Conservation (phyloP, 2,888 invertebrate species). For the Ectemnius continuus region DNA sequence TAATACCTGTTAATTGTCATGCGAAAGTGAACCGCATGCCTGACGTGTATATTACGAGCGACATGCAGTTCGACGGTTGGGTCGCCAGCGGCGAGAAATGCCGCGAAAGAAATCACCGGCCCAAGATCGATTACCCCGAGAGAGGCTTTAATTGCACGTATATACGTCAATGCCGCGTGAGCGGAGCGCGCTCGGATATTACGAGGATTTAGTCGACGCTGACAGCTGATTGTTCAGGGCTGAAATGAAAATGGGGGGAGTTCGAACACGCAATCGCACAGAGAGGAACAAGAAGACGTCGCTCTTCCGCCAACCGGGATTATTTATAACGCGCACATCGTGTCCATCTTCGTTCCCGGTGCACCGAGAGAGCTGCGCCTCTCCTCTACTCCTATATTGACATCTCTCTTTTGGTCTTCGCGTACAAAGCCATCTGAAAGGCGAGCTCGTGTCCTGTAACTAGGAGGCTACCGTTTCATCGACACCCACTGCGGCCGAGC, state of each 20-base stretch:
- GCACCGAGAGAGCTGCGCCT: slow-evolving; percentile 24
- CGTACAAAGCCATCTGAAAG: slow-evolving; percentile 48
- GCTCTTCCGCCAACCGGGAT: slow-evolving; percentile 37
- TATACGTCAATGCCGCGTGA: neutral
- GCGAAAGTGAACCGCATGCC: slow-evolving; percentile 40
- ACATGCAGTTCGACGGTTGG: neutral
- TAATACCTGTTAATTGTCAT: slow-evolving; percentile 60
- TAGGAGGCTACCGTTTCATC: slow-evolving; percentile 55
- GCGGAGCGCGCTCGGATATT: neutral
- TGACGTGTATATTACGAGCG: slow-evolving; percentile 28
- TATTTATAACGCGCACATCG: slow-evolving; percentile 44
- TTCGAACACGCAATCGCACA: neutral
- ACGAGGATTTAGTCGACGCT: neutral
- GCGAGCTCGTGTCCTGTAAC: slow-evolving; percentile 46
- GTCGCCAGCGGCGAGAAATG: slow-evolving; percentile 24
- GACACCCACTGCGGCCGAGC: slow-evolving; percentile 49
- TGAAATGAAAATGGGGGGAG: neutral
- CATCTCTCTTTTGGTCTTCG: slow-evolving; percentile 36
- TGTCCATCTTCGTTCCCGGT: slow-evolving; percentile 27
- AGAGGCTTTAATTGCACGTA: neutral
- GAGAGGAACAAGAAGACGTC: slow-evolving; percentile 18
- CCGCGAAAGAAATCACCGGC: too few species aligned
- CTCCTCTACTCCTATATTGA: slow-evolving; percentile 25
- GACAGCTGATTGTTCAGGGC: neutral
- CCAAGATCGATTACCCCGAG: neutral